Base-by-base conservation (phyloP, 2,797 vertebrate species). In the Gambelia wislizenii region DNA sequence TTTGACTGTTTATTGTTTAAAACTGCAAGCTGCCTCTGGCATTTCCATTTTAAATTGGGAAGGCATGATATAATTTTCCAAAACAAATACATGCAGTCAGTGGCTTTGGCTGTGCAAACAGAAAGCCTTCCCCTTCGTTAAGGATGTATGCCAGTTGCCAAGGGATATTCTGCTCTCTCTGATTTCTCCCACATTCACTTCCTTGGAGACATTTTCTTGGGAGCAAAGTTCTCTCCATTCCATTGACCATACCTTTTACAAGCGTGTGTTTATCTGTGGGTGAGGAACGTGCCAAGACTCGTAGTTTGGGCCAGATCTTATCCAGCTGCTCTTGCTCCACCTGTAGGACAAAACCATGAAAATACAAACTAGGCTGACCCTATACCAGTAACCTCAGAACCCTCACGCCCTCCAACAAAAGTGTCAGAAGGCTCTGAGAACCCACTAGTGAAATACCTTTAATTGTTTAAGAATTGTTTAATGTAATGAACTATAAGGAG, bases 191-290 rank as follows among this genome's bases (percentile, higher is more conserved):
- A n/a, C 13, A 3, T 33, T 42, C 33, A 39, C 22, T 36, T 49
- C 20, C 52, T 13, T 44, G 39, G n/a, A 42, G 64, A 39, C n/a
- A 74, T 74, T 61, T 84, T 44, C 33, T 54, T n/a, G 12, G 36
- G 33, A 25, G 44, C 30, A 42, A 83, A 75, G 33, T 56, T 59
- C 22, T 2, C n/a, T 7, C 16, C 14, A 16, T 72, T 90, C 70
- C 33, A 61, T n/a, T 4, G 4, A 0, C 81, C 96, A 95, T 95
- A 99, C 99, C 99, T 99, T 99, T 99, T 52, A 99, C 99, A 33
- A 99, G 96, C 0, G 99, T 99, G 96, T 99, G 98, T 94, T 99
- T 99, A 94, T 99, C 99, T 0, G 99, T 99, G 0, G 99, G 99
- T 0, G 99, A 99, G 0, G 99, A 99, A 6, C 99, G 98, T 0